Evolutionary conservation across 2,797 vertebrate species (phyloP).

Genomic region (Glyptemys insculpta): DNA sequence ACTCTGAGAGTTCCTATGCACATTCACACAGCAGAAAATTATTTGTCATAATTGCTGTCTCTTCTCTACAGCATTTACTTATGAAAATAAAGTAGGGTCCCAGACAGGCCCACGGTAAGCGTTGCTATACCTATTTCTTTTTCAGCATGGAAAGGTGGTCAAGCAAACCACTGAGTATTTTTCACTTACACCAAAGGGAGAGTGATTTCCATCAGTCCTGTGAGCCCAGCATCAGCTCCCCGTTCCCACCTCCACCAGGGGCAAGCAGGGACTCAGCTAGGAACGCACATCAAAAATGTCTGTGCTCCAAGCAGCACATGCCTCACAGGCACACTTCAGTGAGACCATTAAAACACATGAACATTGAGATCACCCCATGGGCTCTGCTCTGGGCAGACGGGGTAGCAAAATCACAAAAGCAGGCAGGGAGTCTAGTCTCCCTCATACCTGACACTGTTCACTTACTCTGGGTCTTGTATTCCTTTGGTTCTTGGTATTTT

Average conservation of each 20-base stretch:
- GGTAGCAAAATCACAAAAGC: constrained; percentile 34
- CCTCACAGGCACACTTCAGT: constrained; percentile 51
- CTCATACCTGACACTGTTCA: neutral
- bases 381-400: neutral
- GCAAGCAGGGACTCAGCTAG: neutral
- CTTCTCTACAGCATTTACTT: neutral
- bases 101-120: neutral
- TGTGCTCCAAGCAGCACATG: constrained; percentile 20
- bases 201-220: accelerated
- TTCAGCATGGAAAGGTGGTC: neutral
- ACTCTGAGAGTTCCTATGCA: neutral
- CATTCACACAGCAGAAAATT: neutral
- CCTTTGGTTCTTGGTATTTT: neutral
- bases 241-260: neutral
- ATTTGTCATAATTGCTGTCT: neutral
- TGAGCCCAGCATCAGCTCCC: neutral
- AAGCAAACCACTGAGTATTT: neutral
- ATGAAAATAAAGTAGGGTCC: neutral
- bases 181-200: accelerated
- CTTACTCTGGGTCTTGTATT: constrained; percentile 18
- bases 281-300: accelerated
- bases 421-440: neutral
- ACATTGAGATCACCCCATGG: neutral
- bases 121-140: neutral
- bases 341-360: neutral